Percentiles rank a stretch among this genome's conserved stretches.
phyloP scores from a whole-genome alignment of 2,888 invertebrate genomes.

The Hydriomena furcata region DNA sequence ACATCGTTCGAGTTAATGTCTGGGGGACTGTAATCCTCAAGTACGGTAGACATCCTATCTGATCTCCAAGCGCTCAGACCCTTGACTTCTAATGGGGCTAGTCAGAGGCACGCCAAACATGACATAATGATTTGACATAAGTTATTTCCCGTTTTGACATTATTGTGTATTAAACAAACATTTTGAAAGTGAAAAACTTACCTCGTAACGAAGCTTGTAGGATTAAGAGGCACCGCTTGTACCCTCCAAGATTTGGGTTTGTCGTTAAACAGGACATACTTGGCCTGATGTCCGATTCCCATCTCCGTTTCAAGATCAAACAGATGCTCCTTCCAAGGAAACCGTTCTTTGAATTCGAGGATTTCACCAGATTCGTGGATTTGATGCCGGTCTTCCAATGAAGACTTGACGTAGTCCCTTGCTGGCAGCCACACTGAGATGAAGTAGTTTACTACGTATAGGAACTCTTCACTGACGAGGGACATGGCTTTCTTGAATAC shows the following conservation, averaged over 20 bases:
- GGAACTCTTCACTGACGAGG: conserved; percentile 91
- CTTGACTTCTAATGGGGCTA: too few relatives aligned
- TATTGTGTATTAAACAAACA: too few relatives aligned
- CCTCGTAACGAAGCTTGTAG: conserved; percentile 88
- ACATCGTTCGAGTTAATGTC: too few relatives aligned
- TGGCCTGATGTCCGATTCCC: conserved; percentile 84
- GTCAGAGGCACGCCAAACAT: too few relatives aligned
- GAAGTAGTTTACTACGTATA: conserved; percentile 85
- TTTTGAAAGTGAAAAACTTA: conserved; percentile 47
- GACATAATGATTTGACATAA: too few relatives aligned
- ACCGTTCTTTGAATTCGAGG: conserved; percentile 86
- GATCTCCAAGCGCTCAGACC: too few relatives aligned
- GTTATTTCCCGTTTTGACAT: too few relatives aligned
- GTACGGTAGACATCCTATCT: too few relatives aligned
- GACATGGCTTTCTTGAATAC: conserved; percentile 91
- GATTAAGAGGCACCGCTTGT: conserved; percentile 90
- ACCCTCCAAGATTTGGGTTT: conserved; percentile 89
- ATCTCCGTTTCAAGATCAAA: conserved; percentile 91
- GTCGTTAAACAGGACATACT: conserved; percentile 89
- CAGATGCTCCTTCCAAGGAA: conserved; percentile 97
- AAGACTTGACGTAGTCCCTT: conserved; percentile 87
- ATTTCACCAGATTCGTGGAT: conserved; percentile 92
- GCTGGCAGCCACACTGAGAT: conserved; percentile 94
- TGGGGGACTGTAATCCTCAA: too few relatives aligned
- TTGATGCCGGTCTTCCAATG: conserved; percentile 80